Evolutionary conservation across 2,113 vertebrate genomes (phyloP).

Genomic region (Bubalus kerabau): DNA sequence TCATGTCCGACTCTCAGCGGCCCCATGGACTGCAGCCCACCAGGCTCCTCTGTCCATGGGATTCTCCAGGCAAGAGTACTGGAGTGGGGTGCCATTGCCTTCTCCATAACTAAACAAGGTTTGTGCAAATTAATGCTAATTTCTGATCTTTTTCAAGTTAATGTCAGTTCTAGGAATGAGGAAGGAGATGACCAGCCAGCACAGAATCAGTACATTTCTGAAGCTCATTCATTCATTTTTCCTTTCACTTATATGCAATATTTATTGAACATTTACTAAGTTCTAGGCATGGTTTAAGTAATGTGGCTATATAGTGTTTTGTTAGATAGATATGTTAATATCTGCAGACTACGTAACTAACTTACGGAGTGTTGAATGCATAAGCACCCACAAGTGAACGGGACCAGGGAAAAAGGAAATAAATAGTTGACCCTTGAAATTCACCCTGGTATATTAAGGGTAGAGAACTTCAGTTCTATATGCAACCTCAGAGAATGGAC

Average conservation of each 20-base stretch:
- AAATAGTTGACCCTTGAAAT: background rate
- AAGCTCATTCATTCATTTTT: background rate
- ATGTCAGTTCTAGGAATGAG: background rate
- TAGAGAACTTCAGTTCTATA: background rate
- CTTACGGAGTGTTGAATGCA: background rate
- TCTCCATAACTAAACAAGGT: background rate
- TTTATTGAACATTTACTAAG: background rate
- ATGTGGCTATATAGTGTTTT: background rate
- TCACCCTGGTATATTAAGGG: background rate
- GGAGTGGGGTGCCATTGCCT: too few species aligned
- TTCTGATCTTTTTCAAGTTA: background rate
- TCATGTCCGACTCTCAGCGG: too few species aligned
- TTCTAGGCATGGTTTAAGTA: background rate
- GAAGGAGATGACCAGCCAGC: background rate
- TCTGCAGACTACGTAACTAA: background rate
- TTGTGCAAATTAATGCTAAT: conserved; percentile 15
- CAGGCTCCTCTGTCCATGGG: too few species aligned
- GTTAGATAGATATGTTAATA: background rate
- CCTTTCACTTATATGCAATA: background rate
- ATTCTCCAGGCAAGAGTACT: too few species aligned
- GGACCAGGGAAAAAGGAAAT: background rate
- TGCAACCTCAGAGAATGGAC: background rate
- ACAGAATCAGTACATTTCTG: background rate
- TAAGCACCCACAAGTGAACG: background rate
- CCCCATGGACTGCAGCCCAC: too few species aligned